These are phyloP conservation scores for Desmodus rotundus DNA, from an alignment of 2,113 vertebrate genomes.

Conservation along the genomic window DNA sequence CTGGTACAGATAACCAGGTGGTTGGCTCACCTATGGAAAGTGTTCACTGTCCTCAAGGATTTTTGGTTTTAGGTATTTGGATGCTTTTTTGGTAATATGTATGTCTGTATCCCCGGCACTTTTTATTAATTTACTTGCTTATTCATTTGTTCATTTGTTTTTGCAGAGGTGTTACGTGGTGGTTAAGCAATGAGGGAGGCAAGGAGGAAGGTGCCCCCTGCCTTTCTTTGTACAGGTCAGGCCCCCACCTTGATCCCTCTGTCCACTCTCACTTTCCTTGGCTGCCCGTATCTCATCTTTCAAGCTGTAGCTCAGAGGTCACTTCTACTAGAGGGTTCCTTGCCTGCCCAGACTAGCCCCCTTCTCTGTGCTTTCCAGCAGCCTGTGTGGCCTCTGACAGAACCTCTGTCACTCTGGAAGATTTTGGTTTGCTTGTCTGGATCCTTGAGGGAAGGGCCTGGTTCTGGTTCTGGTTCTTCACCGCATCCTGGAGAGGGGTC, in stretches of 20 bases:
- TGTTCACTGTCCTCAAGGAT: accelerated
- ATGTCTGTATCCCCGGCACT: neutral
- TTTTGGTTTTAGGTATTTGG: neutral
- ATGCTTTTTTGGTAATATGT: neutral
- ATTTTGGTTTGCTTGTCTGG: neutral
- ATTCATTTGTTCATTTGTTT: neutral
- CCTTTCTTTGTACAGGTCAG: neutral
- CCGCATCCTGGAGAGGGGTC: neutral
- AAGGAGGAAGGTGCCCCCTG: accelerated
- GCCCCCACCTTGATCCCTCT: neutral
- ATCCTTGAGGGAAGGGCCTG: neutral
- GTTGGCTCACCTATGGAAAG: no score
- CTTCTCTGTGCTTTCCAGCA: neutral
- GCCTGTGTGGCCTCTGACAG: neutral
- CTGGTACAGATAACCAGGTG: neutral
- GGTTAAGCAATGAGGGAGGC: neutral
- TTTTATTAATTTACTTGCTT: neutral
- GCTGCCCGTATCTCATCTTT: neutral
- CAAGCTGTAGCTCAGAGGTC: neutral
- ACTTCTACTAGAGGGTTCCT: neutral
- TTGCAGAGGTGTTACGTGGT: neutral
- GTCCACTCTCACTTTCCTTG: neutral
- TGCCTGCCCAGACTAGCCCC: neutral
- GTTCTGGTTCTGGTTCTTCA: neutral
- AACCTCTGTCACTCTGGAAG: neutral